Base-by-base conservation (phyloP, 2,113 vertebrate genomes). In the Copsychus sechellarum region DNA sequence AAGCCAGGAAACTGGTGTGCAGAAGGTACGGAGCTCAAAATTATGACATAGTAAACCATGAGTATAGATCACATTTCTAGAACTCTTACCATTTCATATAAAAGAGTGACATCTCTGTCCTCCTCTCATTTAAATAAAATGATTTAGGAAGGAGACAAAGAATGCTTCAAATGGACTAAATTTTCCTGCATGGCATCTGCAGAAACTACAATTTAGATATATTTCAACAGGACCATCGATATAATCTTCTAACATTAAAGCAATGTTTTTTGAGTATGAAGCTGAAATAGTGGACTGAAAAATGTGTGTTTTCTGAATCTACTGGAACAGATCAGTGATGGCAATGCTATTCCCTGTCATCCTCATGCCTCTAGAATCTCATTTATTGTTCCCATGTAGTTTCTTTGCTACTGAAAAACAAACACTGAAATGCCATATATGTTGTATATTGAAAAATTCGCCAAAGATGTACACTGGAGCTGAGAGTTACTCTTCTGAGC, bases 101-200 rank as follows among this genome's bases (percentile, higher is more conserved):
- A 89, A 88, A 95, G 72, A 61, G 48, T 93, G 76, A 92, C 56
- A 94, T 67, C 62, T 56, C 94, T 85, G 95, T 96, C 74, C 38
- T 94, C 81, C 48, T 62, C 60, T 77, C 40, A 81, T 77, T 91
- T 66, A 94, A 93, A 48, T 83, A 90, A 96, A 90, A 71, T 93
- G 10, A 91, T 93, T 90, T 92, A 90, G 95, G 54, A 92, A 95
- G 61, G 71, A 86, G 17, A 66, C 8, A 82, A 78, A 79, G 67
- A 92, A 87, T 56, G 11, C 21, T 71, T 85, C 57, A 72, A 82
- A 71, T 56, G 1, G 47, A 40, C 7, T 36, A 29, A 31, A 77
- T 70, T 62, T 89, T 87, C 40, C 31, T 70, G 11, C 40, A 66
- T 6, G 5, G 11, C 18, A 64, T 70, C 61, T 42, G 13, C 19